Percentiles rank a stretch among this genome's conserved stretches.
phyloP scores from a whole-genome alignment of 2,113 vertebrate genomes.

The Larimichthys crocea region DNA sequence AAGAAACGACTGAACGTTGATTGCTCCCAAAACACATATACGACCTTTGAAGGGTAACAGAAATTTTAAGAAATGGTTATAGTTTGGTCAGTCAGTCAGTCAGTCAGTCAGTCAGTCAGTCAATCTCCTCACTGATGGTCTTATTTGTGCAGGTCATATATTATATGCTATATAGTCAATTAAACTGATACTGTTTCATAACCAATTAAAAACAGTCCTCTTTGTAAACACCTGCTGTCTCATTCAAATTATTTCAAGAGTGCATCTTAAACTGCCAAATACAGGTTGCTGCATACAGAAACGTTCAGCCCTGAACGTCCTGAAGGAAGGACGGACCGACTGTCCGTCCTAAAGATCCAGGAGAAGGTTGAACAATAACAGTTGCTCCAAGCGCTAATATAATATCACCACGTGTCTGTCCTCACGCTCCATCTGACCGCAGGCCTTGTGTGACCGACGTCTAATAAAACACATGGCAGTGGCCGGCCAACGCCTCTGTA shows the following conservation, averaged over 20 bases:
- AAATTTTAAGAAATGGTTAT: no score
- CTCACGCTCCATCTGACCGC: conserved; percentile 46
- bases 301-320: neutral
- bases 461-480: conserved; percentile 46
- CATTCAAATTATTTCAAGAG: neutral
- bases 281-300: neutral
- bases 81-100: no score
- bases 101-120: no score
- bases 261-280: neutral
- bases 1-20: no score
- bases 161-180: no score
- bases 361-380: conserved; percentile 26
- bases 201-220: no score
- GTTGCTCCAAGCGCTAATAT: conserved; percentile 7
- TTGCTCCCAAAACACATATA: no score
- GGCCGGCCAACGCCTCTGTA: neutral
- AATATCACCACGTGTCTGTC: conserved; percentile 55
- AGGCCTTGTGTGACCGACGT: conserved; percentile 15
- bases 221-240: neutral
- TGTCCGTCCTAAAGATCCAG: conserved; percentile 1
- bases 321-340: conserved; percentile 23
- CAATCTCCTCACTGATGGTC: no score
- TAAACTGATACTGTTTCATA: no score
- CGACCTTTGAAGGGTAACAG: no score
- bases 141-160: no score